Evolutionary conservation across 2,888 invertebrate species (phyloP).

Genomic region (Mythimna ferrago): DNA sequence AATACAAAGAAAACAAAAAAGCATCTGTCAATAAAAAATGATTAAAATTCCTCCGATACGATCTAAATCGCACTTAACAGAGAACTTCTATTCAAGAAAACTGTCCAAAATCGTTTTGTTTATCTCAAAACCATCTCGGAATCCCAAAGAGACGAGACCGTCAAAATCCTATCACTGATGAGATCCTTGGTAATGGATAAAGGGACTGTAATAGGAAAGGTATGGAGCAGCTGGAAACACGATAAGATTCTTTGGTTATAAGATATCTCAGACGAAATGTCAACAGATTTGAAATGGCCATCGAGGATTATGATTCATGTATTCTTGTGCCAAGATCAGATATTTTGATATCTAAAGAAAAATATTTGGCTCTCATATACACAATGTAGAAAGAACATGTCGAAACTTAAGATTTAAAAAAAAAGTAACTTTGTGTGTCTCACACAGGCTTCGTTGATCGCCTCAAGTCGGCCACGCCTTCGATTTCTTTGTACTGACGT

Average conservation of each 20-base stretch:
- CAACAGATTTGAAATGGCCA: not conserved
- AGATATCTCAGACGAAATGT: not conserved
- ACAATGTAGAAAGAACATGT: no score
- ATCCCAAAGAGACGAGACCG: conserved; percentile 31
- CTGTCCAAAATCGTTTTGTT: conserved; percentile 14
- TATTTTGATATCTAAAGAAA: no score
- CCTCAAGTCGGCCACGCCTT: no score
- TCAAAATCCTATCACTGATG: conserved; percentile 39
- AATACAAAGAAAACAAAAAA: not conserved
- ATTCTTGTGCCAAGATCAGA: no score
- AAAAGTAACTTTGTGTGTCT: no score
- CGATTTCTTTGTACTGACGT: no score
- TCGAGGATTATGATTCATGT: not conserved
- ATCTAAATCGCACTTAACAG: not conserved
- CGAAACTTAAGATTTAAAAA: no score
- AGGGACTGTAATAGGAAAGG: not conserved
- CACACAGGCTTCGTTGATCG: no score
- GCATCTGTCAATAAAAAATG: conserved; percentile 2
- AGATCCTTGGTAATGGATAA: conserved; percentile 37
- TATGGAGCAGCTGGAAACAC: not conserved
- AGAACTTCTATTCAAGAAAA: conserved; percentile 7
- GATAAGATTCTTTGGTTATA: not conserved
- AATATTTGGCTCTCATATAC: no score
- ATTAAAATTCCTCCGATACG: conserved; percentile 6
- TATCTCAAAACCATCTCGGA: conserved; percentile 39